These are phyloP conservation scores for Eubasilissa regina DNA, from an alignment of 1,140 invertebrate genomes.

Conservation along the genomic window DNA sequence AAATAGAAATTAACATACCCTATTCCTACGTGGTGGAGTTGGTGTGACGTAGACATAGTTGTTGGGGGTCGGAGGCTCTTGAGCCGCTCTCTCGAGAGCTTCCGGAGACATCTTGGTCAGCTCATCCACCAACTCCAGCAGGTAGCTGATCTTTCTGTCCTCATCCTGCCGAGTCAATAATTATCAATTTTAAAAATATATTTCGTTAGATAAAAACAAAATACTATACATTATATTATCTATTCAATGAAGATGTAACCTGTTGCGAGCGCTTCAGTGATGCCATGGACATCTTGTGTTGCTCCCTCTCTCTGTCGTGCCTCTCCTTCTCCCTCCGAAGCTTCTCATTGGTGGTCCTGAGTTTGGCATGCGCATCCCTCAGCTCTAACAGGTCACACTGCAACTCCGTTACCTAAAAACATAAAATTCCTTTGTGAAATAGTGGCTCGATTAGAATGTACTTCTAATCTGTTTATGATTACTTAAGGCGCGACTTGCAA, in stretches of 20 bases:
- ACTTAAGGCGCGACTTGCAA: too few relatives aligned
- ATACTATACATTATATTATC: not conserved
- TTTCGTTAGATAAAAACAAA: slow-evolving; percentile 17
- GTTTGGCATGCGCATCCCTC: slow-evolving; percentile 91
- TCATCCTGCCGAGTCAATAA: slow-evolving; percentile 71
- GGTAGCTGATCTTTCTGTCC: slow-evolving; percentile 76
- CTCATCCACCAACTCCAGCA: slow-evolving; percentile 86
- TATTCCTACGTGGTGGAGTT: slow-evolving; percentile 69
- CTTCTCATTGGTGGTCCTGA: slow-evolving; percentile 93
- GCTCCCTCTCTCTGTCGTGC: slow-evolving; percentile 86
- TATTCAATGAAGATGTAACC: slow-evolving; percentile 56
- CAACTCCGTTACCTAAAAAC: slow-evolving; percentile 75
- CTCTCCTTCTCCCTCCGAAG: slow-evolving; percentile 89
- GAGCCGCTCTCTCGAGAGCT: slow-evolving; percentile 51
- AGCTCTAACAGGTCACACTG: slow-evolving; percentile 91
- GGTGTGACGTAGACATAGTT: slow-evolving; percentile 63
- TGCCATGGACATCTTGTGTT: slow-evolving; percentile 66
- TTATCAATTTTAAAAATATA: not conserved
- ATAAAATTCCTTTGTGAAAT: not conserved
- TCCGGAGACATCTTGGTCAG: slow-evolving; percentile 80
- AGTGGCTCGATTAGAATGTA: too few relatives aligned
- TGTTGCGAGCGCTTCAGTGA: slow-evolving; percentile 70
- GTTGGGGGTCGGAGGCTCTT: slow-evolving; percentile 58
- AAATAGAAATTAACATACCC: slow-evolving; percentile 62
- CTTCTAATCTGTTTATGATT: too few relatives aligned